Base-by-base conservation (phyloP, 2,888 invertebrate genomes). In the Romanomermis culicivorax region DNA sequence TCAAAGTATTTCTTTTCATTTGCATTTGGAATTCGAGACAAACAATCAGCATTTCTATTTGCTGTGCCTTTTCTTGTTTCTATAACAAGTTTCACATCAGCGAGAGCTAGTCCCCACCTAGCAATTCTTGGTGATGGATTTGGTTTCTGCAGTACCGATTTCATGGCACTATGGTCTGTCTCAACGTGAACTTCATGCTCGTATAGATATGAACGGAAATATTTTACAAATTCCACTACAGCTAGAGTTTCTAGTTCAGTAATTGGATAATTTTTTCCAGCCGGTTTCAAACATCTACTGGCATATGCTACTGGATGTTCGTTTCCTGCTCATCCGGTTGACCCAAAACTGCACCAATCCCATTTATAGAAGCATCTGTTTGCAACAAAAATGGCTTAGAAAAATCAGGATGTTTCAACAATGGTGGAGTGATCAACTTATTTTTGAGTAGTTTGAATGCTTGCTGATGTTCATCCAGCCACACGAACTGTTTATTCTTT, bases 1-100 rank as follows among this genome's bases (percentile, higher is more conserved):
- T 45, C 45, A 11, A 7, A 11, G 23, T 11, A n/a, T n/a, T 45
- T 4, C 23, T 7, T 23, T 11, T 11, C 45, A n/a, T 11, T 45
- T n/a, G 4, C 4, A n/a, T 25, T 14, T 50, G 61, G 56, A 1
- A 65, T 64, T 48, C 45, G 23, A 4, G 45, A 45, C 23, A 45
- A 45, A 45, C 4, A 11, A 23, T 45, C 45, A 23, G 45, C 45
- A 23, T 45, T 45, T 23, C 7, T 11, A 45, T 45, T 45, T n/a
- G 4, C 4, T n/a, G 17, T n/a, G 11, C 45, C 45, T 4, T 11
- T 11, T 45, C 23, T 11, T 45, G 45, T 11, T 45, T 45, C 17
- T n/a, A 45, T 45, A 23, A n/a, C 45, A 7, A 45, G 23, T 23
- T 45, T 45, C 11, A 45, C 7, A 45, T 7, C 45, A n/a, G 11